Conservation (phyloP, 2,113 vertebrate species). For the Nymphicus hollandicus region DNA sequence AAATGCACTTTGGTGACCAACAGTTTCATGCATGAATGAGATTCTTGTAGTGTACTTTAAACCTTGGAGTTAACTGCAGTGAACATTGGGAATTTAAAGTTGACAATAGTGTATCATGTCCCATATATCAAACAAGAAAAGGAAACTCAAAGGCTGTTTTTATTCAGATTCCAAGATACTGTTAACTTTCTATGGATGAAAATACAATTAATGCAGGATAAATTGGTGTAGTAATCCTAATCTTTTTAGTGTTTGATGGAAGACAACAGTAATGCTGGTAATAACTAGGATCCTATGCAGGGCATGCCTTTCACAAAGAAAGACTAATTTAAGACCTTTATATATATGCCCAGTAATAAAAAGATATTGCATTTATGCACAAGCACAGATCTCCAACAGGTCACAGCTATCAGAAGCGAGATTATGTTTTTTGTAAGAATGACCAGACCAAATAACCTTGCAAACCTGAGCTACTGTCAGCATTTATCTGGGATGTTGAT, state of each 20-base stretch:
- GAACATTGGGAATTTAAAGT: neutral
- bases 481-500: neutral
- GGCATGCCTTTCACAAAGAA: neutral
- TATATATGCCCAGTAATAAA: neutral
- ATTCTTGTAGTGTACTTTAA: neutral
- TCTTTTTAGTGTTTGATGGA: neutral
- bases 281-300: neutral
- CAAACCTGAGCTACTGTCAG: neutral
- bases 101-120: neutral
- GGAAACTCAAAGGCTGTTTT: neutral
- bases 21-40: neutral
- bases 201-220: neutral
- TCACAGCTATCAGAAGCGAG: neutral
- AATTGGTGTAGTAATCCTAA: neutral
- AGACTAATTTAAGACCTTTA: neutral
- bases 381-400: neutral
- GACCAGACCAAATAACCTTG: neutral
- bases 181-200: neutral
- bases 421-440: neutral
- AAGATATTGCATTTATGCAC: neutral
- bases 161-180: neutral
- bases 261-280: accelerated
- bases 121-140: neutral
- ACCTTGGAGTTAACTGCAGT: neutral
- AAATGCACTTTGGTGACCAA: neutral